Evolutionary conservation across 37 sponge, comb jelly and placozoan genomes (phyloP), one percentile per base, ranked within the genome.

Genomic region (Halichondria panicea): DNA sequence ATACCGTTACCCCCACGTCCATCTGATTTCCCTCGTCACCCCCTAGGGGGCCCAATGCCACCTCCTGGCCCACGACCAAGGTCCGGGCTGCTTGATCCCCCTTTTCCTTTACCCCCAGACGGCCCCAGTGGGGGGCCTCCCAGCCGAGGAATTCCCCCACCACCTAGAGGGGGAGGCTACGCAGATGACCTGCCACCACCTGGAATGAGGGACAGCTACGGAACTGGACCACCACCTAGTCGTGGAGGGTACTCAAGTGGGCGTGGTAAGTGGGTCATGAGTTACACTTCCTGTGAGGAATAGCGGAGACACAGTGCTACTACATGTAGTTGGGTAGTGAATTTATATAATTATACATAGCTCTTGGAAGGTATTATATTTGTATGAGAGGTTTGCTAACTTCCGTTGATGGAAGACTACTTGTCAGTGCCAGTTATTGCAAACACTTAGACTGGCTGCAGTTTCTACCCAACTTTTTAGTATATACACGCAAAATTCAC

Each of bases 81-180:
- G 15, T 21, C 31, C 27, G 73, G 73, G 1, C 54, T 72, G 15
- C 52, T 72, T 30, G 73, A 72, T 41, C 73, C 73, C 9, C 73
- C 73, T 40, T 72, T 56, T 52, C 73, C 73, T 32, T 42, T 72
- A 6, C 58, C 73, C 1, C 46, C 70, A 70, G 11, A 39, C 13
- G 53, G 8, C 18, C 68, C 67, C 40, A 41, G 31, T 78, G 68
- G 78, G 8, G 71, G 71, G 0, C 67, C 78, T 28, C 66, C 78
- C 46, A 46, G 70, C 66, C 31, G 46, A 5, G 71, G 71, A 22
- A 25, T 30, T 15, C 55, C 38, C 22, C 62, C 80, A 35, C 43
- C 70, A 11, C 63, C 63, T 30, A 25, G 55, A 36, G 55, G 68
- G 25, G 78, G 68, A 22, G 42, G 78, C 27, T 77, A 66, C 40